Evolutionary conservation across 1,140 invertebrate genomes (phyloP).

Genomic region (Neocloeon triangulifer): DNA sequence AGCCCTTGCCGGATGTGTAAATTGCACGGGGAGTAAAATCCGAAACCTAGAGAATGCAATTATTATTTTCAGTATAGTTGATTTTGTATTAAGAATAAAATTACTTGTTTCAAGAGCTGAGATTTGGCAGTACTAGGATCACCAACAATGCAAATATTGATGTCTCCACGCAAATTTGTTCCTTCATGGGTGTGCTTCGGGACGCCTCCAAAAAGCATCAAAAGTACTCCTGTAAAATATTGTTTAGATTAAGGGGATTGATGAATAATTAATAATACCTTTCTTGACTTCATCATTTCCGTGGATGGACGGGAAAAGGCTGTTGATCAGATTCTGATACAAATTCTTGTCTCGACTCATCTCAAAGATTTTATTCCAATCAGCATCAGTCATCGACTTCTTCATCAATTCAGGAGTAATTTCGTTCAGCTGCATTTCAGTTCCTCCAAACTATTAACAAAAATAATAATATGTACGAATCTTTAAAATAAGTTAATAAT

Average conservation of each 20-base stretch:
- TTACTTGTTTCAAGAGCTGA: slow-evolving; percentile 81
- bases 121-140: slow-evolving; percentile 98
- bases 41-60: slow-evolving; percentile 34
- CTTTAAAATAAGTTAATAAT: slow-evolving; percentile 1
- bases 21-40: slow-evolving; percentile 90
- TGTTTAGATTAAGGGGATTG: no score
- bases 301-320: slow-evolving; percentile 92
- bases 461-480: slow-evolving; percentile 6
- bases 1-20: slow-evolving; percentile 97
- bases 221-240: slow-evolving; percentile 36
- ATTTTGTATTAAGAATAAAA: not conserved
- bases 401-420: slow-evolving; percentile 78
- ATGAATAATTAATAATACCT: no score
- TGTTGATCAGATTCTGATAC: slow-evolving; percentile 76
- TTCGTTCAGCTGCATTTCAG: slow-evolving; percentile 52
- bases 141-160: slow-evolving; percentile 95
- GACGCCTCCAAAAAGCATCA: slow-evolving; percentile 97
- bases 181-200: slow-evolving; percentile 84
- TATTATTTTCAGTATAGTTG: not conserved
- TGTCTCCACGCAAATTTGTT: slow-evolving; percentile 70
- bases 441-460: slow-evolving; percentile 33
- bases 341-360: slow-evolving; percentile 90
- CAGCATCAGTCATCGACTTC: slow-evolving; percentile 80
- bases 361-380: slow-evolving; percentile 91
- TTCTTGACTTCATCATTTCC: slow-evolving; percentile 96